Percentiles rank a stretch among this genome's conserved stretches.
phyloP scores from a whole-genome alignment of 2,888 invertebrate species.

The Perizoma flavofasciatum region DNA sequence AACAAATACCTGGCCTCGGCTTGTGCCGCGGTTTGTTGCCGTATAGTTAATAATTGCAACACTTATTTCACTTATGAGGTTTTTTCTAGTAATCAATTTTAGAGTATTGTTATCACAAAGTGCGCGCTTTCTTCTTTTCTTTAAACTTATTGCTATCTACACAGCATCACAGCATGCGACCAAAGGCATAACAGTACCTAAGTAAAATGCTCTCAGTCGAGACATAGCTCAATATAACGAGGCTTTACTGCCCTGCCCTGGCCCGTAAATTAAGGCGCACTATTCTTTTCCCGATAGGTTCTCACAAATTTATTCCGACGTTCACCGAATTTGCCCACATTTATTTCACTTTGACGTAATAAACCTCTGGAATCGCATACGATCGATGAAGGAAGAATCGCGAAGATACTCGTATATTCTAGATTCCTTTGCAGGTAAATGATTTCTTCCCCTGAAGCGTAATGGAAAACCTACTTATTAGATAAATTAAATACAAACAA shows the following conservation, averaged over 20 bases:
- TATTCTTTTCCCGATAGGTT: slow-evolving; percentile 77
- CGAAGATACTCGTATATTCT: slow-evolving; percentile 13
- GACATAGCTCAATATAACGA: slow-evolving; percentile 78
- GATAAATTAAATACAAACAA: no score
- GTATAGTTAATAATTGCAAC: no score
- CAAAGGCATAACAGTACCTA: slow-evolving; percentile 47
- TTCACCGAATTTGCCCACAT: slow-evolving; percentile 51
- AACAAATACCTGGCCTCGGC: no score
- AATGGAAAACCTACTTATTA: neutral
- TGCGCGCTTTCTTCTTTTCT: neutral
- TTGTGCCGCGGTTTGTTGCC: no score
- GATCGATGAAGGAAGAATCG: slow-evolving; percentile 32
- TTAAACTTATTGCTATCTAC: neutral
- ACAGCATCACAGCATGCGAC: slow-evolving; percentile 35
- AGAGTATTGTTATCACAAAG: no score
- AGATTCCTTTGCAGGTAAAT: slow-evolving; percentile 6
- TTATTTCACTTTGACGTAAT: slow-evolving; percentile 51
- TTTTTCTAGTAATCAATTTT: no score
- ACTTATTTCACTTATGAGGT: no score
- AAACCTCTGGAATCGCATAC: slow-evolving; percentile 35
- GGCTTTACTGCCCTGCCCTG: slow-evolving; percentile 73
- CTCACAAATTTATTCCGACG: slow-evolving; percentile 72
- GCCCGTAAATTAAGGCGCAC: slow-evolving; percentile 76
- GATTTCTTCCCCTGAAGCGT: slow-evolving; percentile 9
- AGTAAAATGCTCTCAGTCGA: slow-evolving; percentile 65